Evolutionary conservation across 2,888 invertebrate genomes (phyloP).

Genomic region (Griposia aprilina): DNA sequence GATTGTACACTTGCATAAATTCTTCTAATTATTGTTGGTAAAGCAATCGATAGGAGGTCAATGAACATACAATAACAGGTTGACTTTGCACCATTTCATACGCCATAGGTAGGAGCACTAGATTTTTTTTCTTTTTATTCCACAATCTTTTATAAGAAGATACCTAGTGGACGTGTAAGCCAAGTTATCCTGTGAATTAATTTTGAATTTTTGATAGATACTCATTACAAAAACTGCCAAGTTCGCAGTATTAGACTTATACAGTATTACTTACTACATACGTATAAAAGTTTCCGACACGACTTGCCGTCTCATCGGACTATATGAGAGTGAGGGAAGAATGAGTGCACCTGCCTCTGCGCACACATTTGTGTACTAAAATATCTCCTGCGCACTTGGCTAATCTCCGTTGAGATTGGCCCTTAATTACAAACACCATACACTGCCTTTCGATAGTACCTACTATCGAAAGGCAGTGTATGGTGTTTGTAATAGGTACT

Average conservation of each 20-base stretch:
- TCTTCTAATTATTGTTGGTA: conserved; percentile 20
- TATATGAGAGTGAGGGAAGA: not conserved
- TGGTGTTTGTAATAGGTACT: too few relatives aligned
- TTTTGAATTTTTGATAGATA: not conserved
- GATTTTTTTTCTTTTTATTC: not conserved
- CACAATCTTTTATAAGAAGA: not conserved
- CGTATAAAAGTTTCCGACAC: not conserved
- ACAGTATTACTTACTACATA: not conserved
- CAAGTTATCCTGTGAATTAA: not conserved
- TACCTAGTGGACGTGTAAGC: not conserved
- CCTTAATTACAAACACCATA: too few relatives aligned
- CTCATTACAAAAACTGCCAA: not conserved
- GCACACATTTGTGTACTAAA: not conserved
- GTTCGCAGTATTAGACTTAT: not conserved
- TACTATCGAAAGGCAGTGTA: too few relatives aligned
- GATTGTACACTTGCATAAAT: not conserved
- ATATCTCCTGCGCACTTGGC: not conserved
- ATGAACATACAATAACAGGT: conserved; percentile 22
- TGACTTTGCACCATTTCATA: conserved; percentile 28
- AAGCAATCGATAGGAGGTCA: conserved; percentile 54
- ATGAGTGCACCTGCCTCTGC: not conserved
- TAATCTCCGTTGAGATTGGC: too few relatives aligned
- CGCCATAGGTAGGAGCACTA: not conserved
- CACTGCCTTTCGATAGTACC: too few relatives aligned
- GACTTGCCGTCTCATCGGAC: not conserved